Evolutionary conservation across 2,797 vertebrate species (phyloP), one percentile per base, ranked within the genome.

Genomic region (Poecilia velifera): DNA sequence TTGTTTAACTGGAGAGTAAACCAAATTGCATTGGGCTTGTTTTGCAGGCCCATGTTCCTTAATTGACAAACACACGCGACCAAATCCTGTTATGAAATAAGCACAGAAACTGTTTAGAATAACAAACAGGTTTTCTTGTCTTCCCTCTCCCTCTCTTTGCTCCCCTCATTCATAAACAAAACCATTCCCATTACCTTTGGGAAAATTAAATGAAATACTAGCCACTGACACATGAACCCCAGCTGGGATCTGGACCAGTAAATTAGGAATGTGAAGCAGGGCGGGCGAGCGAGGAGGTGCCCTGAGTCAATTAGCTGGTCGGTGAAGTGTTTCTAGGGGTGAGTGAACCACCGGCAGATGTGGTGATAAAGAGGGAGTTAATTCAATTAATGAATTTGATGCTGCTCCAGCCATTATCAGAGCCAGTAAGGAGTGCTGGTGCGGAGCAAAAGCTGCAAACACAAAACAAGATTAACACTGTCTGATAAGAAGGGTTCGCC

Each of bases 371-470:
- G 86, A 88, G 83, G 72, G 81, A 91, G 89, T 90, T 95, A 93
- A 96, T 95, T 95, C 91, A 95, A 95, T 95, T 95, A 95, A 95
- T 93, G 92, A 92, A 86, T 89, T 88, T 89, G 88, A 93, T 90
- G 90, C 91, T 89, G 91, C 91, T 94, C 91, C 84, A 90, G 86
- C 90, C 89, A 94, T 95, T 95, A 95, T 94, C 91, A 77, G 85
- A 88, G 89, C 91, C 86, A 80, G 93, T 94, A 94, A 92, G 93
- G 93, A 84, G 92, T 93, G 91, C 86, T 93, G 92, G 91, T 89
- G 93, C 91, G 76, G 93, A 87, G 92, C 92, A 83, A 89, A 89
- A 82, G 84, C 86, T 79, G 92, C 68, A 20, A 93, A 93, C 90
- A 45, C 87, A 91, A 89, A 85, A 95, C 91, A 93, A 82, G 93